Conservation (phyloP, 2,113 vertebrate species). For the Paradoxurus hermaphroditus region DNA sequence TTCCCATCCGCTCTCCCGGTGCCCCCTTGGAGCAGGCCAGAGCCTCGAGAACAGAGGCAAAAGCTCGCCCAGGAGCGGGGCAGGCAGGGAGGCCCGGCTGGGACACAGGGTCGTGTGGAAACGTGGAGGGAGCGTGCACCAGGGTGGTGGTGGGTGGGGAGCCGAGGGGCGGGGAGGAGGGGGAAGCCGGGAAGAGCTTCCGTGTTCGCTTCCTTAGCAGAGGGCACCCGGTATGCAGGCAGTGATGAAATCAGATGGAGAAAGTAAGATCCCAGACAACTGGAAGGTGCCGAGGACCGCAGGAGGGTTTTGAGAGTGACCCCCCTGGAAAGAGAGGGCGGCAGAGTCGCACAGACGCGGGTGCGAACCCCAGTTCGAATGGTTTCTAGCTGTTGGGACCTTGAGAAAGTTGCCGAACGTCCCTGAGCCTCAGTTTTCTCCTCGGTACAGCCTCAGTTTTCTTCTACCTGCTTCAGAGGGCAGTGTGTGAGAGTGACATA, state of each 20-base stretch:
- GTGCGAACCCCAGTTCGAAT: background rate
- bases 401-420: background rate
- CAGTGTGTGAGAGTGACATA: background rate
- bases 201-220: background rate
- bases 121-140: accelerated
- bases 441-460: accelerated
- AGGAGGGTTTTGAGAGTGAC: too few relatives aligned
- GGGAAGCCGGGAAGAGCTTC: background rate
- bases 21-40: background rate
- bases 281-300: background rate
- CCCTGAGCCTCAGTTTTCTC: background rate
- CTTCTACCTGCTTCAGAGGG: background rate
- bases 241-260: background rate
- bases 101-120: background rate
- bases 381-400: background rate
- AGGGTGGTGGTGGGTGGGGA: accelerated
- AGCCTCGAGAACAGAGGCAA: background rate
- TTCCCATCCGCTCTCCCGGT: background rate
- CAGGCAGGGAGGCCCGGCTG: background rate
- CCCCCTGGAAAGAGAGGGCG: accelerated
- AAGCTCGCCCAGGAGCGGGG: background rate
- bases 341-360: too few relatives aligned
- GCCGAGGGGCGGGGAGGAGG: too few relatives aligned
- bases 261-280: background rate
- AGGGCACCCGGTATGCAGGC: background rate